Percentiles rank a stretch among this genome's conserved stretches.
phyloP scores from a whole-genome alignment of 2,797 vertebrate species.

The Acanthopagrus latus region DNA sequence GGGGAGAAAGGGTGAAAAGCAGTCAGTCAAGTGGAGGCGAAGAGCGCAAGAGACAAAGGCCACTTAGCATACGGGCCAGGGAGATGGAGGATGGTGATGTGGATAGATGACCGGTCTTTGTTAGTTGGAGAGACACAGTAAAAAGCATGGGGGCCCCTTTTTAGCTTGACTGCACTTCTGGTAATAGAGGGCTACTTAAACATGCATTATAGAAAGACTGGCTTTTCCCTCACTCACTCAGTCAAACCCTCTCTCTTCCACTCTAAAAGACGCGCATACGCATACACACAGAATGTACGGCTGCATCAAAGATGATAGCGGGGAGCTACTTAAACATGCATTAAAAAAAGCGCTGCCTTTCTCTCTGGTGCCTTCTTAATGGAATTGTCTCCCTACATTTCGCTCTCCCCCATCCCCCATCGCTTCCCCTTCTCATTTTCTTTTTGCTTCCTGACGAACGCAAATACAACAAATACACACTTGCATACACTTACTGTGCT shows the following conservation, averaged over 20 bases:
- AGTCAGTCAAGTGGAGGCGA: constrained; percentile 85
- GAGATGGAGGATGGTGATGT: constrained; percentile 85
- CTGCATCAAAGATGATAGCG: constrained; percentile 84
- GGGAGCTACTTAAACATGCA: constrained; percentile 86
- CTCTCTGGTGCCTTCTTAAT: constrained; percentile 85
- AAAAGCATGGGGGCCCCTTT: constrained; percentile 84
- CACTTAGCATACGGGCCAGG: constrained; percentile 86
- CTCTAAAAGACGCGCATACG: constrained; percentile 72
- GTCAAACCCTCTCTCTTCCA: constrained; percentile 79
- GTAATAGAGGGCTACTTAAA: constrained; percentile 86
- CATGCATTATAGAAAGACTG: constrained; percentile 86
- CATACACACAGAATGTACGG: constrained; percentile 71
- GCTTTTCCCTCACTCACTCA: constrained; percentile 83
- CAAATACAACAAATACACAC: constrained; percentile 75
- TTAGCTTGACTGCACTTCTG: constrained; percentile 87
- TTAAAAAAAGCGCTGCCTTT: constrained; percentile 83
- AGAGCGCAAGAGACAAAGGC: constrained; percentile 85
- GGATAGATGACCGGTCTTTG: constrained; percentile 88
- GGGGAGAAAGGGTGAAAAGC: constrained; percentile 83
- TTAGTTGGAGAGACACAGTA: constrained; percentile 86
- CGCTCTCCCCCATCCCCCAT: constrained; percentile 74
- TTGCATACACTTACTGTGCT: constrained; percentile 89
- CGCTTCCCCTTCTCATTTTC: constrained; percentile 71
- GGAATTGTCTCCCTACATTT: constrained; percentile 85
- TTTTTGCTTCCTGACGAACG: constrained; percentile 65